These are phyloP conservation scores for Temnopleurus reevesii DNA, from an alignment of 53 echinoderm and acorn worm genomes.

Conservation along the genomic window DNA sequence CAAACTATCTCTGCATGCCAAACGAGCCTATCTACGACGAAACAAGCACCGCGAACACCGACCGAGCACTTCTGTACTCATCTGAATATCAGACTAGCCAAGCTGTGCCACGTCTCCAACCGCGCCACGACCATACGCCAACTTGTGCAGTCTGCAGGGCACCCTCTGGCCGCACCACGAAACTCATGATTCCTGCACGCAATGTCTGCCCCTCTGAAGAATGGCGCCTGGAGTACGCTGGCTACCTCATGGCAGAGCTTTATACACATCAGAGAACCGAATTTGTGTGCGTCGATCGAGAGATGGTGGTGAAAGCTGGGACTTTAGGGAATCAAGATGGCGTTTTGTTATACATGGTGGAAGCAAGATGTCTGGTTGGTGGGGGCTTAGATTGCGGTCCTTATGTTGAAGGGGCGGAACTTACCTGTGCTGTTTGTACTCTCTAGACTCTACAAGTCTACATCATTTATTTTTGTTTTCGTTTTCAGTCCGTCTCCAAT, in stretches of 20 bases:
- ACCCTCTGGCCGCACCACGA: slow-evolving; percentile 26
- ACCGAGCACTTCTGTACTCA: slow-evolving; percentile 45
- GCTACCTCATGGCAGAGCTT: slow-evolving; percentile 54
- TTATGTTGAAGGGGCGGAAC: slow-evolving; percentile 56
- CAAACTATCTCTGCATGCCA: slow-evolving; percentile 68
- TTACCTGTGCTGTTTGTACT: slow-evolving; percentile 69
- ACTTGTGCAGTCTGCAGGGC: slow-evolving; percentile 68
- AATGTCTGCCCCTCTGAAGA: slow-evolving; percentile 61
- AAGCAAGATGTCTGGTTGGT: slow-evolving; percentile 40
- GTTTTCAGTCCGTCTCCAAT: no score
- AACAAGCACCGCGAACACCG: neutral
- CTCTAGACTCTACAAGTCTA: no score
- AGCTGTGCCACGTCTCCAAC: neutral
- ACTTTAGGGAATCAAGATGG: slow-evolving; percentile 28
- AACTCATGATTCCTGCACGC: slow-evolving; percentile 70
- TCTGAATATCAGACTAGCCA: slow-evolving; percentile 55
- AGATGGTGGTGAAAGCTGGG: slow-evolving; percentile 14
- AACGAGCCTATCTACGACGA: slow-evolving; percentile 68
- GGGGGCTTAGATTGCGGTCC: slow-evolving; percentile 61
- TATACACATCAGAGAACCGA: slow-evolving; percentile 6
- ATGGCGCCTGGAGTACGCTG: slow-evolving; percentile 68
- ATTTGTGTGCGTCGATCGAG: slow-evolving; percentile 65
- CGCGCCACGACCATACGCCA: slow-evolving; percentile 30
- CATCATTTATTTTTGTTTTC: no score
- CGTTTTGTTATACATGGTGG: slow-evolving; percentile 48